Evolutionary conservation across 1,140 invertebrate species (phyloP).

Genomic region (Drosophila dunni): DNA sequence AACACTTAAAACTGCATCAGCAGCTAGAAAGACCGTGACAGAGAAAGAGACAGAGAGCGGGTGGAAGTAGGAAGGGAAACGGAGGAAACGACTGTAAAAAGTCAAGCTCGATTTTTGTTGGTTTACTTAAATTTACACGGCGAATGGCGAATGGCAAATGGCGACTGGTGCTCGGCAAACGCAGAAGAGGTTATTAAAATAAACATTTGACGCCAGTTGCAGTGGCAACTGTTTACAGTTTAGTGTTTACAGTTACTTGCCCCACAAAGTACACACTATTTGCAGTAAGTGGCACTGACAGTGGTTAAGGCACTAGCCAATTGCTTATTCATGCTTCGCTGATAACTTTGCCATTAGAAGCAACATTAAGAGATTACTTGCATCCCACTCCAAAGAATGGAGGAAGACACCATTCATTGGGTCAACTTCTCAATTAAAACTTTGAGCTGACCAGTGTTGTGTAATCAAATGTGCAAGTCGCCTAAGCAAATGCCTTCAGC

Average conservation of each 20-base stretch:
- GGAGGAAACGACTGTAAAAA: not conserved
- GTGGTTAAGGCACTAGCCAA: not conserved
- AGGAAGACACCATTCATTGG: constrained; percentile 2
- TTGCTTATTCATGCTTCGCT: not conserved
- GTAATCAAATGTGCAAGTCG: constrained; percentile 3
- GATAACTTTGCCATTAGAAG: constrained; percentile 10
- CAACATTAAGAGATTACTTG: not conserved
- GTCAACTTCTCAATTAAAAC: constrained; percentile 14
- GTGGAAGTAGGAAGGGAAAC: not conserved
- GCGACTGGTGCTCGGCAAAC: not conserved
- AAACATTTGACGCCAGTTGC: constrained; percentile 45
- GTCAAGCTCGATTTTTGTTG: constrained; percentile 25
- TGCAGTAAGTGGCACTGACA: constrained; percentile 3
- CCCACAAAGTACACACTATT: constrained; percentile 46
- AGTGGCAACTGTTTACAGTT: constrained; percentile 60
- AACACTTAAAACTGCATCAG: constrained; percentile 69
- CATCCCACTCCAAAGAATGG: not conserved
- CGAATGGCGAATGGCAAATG: constrained; percentile 4
- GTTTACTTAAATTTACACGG: constrained; percentile 46
- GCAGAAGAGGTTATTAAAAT: constrained; percentile 50
- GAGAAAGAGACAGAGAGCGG: not conserved
- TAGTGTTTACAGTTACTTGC: constrained; percentile 69
- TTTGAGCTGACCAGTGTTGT: constrained; percentile 36
- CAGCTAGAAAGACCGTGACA: constrained; percentile 12
- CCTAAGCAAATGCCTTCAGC: not conserved